Base-by-base conservation (phyloP, 92 coral and sea anemone genomes). In the Phenganax stokvisi region DNA sequence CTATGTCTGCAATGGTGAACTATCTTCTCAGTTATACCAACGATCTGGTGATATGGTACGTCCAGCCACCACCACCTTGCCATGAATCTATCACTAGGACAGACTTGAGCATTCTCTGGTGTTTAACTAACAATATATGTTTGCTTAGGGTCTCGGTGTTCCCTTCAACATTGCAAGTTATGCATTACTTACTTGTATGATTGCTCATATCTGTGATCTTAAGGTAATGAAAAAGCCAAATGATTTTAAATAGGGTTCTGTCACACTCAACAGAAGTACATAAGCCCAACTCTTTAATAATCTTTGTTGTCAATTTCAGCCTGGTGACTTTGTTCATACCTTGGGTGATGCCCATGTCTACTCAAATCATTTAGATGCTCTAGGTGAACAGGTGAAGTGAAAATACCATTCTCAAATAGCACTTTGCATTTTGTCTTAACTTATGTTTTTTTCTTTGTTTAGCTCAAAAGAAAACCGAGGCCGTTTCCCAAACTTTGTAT, bases 121-220 rank as follows among this genome's bases (percentile, higher is more conserved):
- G 7, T 20, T 3, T 64, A 28, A 20, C 53, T 6, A 52, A 63
- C 11, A 29, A 10, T 31, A 51, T 3, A 5, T 60, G 51, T 29
- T 59, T 25, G 3, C 52, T 86, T 57, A 93, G 97, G 97, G 97
- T 20, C 97, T 93, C 60, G 96, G 97, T 51, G 97, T 93, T 12
- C 96, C 97, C 15, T 93, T 93, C 82, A 93, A 93, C 62, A 93
- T 93, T 80, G 97, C 97, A n/a, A 93, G 97, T 62, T 93, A 93
- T 78, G 88, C 97, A n/a, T 79, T 93, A 65, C 85, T 93, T 44
- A 93, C 97, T 0, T 88, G 86, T 86, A 93, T 93, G 97, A 93
- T 93, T 57, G 97, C 97, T 51, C 93, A 93, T 76, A 87, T 93
- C 52, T 91, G 96, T 87, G 90, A 87, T 16, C 84, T 91, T 9